Conservation (phyloP, 2,113 vertebrate genomes). For the Psittacus erithacus region DNA sequence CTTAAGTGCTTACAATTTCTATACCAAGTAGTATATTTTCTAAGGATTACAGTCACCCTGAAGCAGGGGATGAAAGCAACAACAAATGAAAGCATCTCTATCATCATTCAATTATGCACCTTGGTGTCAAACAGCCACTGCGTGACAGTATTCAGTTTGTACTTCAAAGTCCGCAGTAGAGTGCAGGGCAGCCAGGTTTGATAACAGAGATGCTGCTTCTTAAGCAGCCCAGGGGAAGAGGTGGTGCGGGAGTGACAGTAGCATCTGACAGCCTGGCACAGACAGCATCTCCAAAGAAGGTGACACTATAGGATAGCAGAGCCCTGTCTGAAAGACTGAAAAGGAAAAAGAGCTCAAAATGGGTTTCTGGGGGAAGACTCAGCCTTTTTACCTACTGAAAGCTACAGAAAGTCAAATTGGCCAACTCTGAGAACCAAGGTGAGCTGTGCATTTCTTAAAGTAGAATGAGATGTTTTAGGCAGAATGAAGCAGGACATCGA, state of each 20-base stretch:
- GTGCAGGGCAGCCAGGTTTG: neutral
- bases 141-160: neutral
- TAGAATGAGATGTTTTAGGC: neutral
- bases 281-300: neutral
- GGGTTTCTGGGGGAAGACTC: neutral
- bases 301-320: neutral
- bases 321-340: neutral
- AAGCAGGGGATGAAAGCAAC: neutral
- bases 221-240: neutral
- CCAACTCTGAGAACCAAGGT: neutral
- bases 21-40: neutral
- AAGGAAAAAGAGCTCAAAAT: neutral
- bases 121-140: neutral
- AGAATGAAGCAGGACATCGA: neutral
- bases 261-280: neutral
- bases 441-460: neutral
- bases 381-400: neutral
- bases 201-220: neutral
- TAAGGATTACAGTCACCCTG: neutral
- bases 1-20: neutral
- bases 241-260: neutral
- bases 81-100: neutral
- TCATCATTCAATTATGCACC: neutral
- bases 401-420: neutral
- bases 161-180: neutral